A percentile compares a stretch with the other conserved stretches of the same genome.
Evolutionary conservation across 2,888 invertebrate species (phyloP).

Genomic region (Listrodromus nycthemerus): DNA sequence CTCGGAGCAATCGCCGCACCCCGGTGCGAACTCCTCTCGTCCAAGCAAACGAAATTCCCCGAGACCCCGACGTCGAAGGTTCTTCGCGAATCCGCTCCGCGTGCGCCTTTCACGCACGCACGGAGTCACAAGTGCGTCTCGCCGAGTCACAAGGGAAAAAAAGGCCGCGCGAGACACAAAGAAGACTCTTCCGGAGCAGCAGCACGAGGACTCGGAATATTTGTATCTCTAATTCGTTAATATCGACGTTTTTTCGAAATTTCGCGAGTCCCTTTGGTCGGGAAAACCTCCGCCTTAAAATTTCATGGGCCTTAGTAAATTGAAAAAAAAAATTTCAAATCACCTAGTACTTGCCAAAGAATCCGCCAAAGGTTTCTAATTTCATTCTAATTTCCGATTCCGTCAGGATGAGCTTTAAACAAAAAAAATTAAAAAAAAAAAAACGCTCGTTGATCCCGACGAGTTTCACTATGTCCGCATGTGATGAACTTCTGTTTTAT

Average conservation of each 20-base stretch:
- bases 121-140: constrained; percentile 26
- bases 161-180: not conserved
- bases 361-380: not conserved
- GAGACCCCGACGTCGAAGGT: not conserved
- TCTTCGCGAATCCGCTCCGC: not conserved
- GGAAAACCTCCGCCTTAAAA: too few species aligned
- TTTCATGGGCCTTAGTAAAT: too few species aligned
- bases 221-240: too few species aligned
- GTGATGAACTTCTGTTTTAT: constrained; percentile 31
- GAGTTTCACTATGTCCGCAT: constrained; percentile 9
- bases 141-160: constrained; percentile 4
- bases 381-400: not conserved
- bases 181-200: not conserved
- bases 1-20: constrained; percentile 27
- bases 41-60: constrained; percentile 40
- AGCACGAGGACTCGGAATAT: too few species aligned
- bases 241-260: too few species aligned
- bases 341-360: too few species aligned
- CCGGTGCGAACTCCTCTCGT: constrained; percentile 39
- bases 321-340: too few species aligned
- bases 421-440: not conserved
- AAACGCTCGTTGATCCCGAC: not conserved
- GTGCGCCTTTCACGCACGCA: constrained; percentile 39
- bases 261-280: too few species aligned
- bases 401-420: not conserved